Evolutionary conservation across 2,113 vertebrate genomes (phyloP).

Genomic region (chimpanzee (Pan troglodytes)): NHGRI_mPanTro3-v2.1_pri NC_072409.2:41681501-41682000

Average conservation of each 20-base stretch:
- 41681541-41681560: not conserved
- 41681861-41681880: too few species aligned
- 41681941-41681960: too few species aligned
- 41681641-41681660: not conserved
- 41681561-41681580: not conserved
- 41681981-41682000: too few species aligned
- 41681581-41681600: not conserved
- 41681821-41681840: too few species aligned
- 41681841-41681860: too few species aligned
- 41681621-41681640: not conserved
- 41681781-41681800: too few species aligned
- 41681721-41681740: not conserved
- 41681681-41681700: not conserved
- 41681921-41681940: too few species aligned
- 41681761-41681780: too few species aligned
- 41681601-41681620: not conserved
- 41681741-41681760: not conserved
- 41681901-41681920: too few species aligned
- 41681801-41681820: too few species aligned
- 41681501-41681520: not conserved
- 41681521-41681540: not conserved
- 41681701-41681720: not conserved
- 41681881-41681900: too few species aligned
- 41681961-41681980: too few species aligned
- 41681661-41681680: not conserved